Evolutionary conservation across 2,113 vertebrate species (phyloP).

Genomic region (Casuarius casuarius): DNA sequence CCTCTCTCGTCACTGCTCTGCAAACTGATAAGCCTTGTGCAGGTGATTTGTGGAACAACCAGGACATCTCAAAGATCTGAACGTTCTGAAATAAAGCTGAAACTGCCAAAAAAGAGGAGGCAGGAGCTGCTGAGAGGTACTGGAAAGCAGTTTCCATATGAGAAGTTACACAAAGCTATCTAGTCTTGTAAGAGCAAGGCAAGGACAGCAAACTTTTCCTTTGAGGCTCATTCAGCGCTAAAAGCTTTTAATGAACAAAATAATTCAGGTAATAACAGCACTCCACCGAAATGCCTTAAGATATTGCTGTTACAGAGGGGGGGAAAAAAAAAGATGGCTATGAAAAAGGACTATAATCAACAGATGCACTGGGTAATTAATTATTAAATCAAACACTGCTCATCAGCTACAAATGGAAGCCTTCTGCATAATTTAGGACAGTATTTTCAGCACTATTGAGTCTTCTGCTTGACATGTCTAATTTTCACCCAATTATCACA

Average conservation of each 20-base stretch:
- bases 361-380: constrained; percentile 34
- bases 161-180: not conserved
- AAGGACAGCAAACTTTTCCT: not conserved
- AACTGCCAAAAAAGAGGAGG: not conserved
- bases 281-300: not conserved
- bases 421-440: constrained; percentile 45
- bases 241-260: not conserved
- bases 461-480: not conserved
- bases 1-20: not conserved
- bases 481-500: not conserved
- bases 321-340: not conserved
- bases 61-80: not conserved
- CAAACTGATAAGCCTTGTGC: not conserved
- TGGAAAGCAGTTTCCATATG: not conserved
- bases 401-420: constrained; percentile 41
- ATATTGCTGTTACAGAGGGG: not conserved
- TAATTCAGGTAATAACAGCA: not conserved
- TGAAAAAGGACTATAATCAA: not conserved
- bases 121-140: not conserved
- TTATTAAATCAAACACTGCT: constrained; percentile 46
- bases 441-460: not conserved
- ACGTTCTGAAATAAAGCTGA: not conserved
- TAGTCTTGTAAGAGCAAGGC: not conserved
- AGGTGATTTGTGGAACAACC: not conserved
- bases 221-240: not conserved